These are phyloP conservation scores for Porites lobata DNA, from an alignment of 92 coral and sea anemone genomes.

Conservation along the genomic window DNA sequence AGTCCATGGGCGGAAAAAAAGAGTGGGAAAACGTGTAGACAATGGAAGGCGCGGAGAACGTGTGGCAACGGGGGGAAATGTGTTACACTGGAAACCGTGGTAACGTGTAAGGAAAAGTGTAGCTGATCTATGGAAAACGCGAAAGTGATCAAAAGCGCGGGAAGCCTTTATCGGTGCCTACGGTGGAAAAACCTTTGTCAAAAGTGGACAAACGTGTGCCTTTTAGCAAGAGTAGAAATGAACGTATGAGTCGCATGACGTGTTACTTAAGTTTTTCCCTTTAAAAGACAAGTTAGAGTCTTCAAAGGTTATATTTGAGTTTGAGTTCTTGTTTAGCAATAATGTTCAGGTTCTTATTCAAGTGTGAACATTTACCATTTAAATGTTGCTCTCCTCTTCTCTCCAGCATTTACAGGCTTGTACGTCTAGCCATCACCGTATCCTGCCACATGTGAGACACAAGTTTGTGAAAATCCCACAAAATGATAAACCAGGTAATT, in stretches of 20 bases:
- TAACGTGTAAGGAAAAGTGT: not conserved
- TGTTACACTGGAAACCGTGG: no score
- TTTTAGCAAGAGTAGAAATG: not conserved
- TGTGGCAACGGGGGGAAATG: not conserved
- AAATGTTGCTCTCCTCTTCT: no score
- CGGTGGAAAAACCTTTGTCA: not conserved
- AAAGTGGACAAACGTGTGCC: not conserved
- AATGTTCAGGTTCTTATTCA: no score
- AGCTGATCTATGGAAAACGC: not conserved
- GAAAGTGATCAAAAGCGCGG: not conserved
- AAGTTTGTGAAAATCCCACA: conserved; percentile 85
- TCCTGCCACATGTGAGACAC: conserved; percentile 94
- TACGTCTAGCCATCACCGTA: conserved; percentile 91
- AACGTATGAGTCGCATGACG: no score
- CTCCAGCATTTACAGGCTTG: conserved; percentile 80
- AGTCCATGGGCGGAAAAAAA: no score
- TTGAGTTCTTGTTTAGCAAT: no score
- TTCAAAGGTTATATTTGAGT: not conserved
- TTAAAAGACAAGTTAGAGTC: no score
- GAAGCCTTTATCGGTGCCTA: not conserved
- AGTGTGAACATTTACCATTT: no score
- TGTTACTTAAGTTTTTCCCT: no score
- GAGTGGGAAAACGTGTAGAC: no score
- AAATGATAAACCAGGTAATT: conserved; percentile 88
- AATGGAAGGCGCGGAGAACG: not conserved